Percentiles rank a stretch among this genome's conserved stretches.
Evolutionary conservation across 2,113 vertebrate species (phyloP).

Genomic region (Epinephelus lanceolatus): DNA sequence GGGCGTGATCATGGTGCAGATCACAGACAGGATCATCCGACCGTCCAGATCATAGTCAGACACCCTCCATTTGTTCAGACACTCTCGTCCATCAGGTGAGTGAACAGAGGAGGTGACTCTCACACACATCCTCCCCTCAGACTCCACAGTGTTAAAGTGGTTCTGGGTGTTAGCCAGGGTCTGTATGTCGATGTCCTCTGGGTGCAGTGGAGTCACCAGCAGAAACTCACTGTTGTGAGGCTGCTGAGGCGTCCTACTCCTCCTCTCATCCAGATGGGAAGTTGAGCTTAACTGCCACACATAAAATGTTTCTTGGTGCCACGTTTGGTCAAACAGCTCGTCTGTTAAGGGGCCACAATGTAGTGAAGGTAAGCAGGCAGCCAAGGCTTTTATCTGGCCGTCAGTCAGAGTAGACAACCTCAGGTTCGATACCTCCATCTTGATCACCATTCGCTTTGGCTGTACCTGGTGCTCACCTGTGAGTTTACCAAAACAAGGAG

Average conservation of each 20-base stretch:
- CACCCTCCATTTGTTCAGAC: not conserved
- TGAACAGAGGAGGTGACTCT: slow-evolving; percentile 1
- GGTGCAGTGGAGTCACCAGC: not conserved
- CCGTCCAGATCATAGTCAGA: slow-evolving; percentile 9
- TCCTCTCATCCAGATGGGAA: not conserved
- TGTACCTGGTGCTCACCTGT: not conserved
- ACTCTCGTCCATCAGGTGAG: not conserved
- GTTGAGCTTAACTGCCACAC: not conserved
- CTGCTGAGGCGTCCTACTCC: not conserved
- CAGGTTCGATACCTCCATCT: slow-evolving; percentile 6
- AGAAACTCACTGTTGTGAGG: not conserved
- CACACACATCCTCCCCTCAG: not conserved
- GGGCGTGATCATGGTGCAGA: not conserved
- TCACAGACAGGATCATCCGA: slow-evolving; percentile 11
- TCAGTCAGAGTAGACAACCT: not conserved
- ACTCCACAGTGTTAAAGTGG: not conserved
- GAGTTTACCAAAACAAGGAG: not conserved
- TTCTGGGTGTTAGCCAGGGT: not conserved
- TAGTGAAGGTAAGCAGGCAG: not conserved
- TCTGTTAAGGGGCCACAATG: not conserved
- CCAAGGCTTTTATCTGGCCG: not conserved
- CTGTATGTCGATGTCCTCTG: not conserved
- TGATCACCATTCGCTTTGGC: not conserved
- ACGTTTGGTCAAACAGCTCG: slow-evolving; percentile 15
- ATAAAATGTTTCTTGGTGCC: not conserved